Evolutionary conservation across 2,888 invertebrate genomes (phyloP).

Genomic region (Pyralis farinalis): DNA sequence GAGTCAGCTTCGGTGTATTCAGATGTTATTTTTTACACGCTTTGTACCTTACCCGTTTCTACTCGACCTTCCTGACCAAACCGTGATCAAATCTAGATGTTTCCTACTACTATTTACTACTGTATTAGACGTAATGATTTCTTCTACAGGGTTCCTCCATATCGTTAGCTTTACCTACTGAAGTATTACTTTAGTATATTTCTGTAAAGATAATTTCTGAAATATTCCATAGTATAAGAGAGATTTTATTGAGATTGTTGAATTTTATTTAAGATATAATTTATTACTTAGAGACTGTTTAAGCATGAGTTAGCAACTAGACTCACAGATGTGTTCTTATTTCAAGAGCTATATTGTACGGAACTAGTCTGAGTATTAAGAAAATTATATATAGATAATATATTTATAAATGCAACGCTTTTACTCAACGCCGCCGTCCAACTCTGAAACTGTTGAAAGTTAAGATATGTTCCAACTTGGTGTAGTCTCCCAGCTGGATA

Average conservation of each 20-base stretch:
- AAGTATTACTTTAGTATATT: slow-evolving; percentile 72
- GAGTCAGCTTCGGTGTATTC: slow-evolving; percentile 55
- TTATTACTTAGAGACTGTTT: slow-evolving; percentile 18
- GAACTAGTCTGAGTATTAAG: slow-evolving; percentile 18
- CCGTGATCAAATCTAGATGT: slow-evolving; percentile 64
- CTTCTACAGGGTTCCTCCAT: slow-evolving; percentile 79
- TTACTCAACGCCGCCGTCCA: slow-evolving; percentile 51
- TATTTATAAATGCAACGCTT: slow-evolving; percentile 37
- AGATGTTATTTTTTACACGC: slow-evolving; percentile 57
- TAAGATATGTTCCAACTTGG: slow-evolving; percentile 11
- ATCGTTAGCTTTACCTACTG: slow-evolving; percentile 78
- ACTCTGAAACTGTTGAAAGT: slow-evolving; percentile 19
- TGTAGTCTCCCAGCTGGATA: slow-evolving; percentile 1
- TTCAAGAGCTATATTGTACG: slow-evolving; percentile 12
- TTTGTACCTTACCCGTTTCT: slow-evolving; percentile 49
- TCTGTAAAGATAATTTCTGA: slow-evolving; percentile 54
- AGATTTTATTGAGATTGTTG: slow-evolving; percentile 43
- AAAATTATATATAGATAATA: slow-evolving; percentile 15
- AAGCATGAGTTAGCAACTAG: slow-evolving; percentile 3
- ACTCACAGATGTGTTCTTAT: slow-evolving; percentile 10
- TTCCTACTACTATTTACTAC: slow-evolving; percentile 65
- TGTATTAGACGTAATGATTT: slow-evolving; percentile 62
- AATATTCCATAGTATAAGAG: slow-evolving; percentile 65
- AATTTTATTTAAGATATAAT: slow-evolving; percentile 30
- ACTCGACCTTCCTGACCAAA: slow-evolving; percentile 58